A percentile compares a stretch with the other conserved stretches of the same genome.
phyloP scores from a whole-genome alignment of 2,113 vertebrate genomes.

The human region DNA sequence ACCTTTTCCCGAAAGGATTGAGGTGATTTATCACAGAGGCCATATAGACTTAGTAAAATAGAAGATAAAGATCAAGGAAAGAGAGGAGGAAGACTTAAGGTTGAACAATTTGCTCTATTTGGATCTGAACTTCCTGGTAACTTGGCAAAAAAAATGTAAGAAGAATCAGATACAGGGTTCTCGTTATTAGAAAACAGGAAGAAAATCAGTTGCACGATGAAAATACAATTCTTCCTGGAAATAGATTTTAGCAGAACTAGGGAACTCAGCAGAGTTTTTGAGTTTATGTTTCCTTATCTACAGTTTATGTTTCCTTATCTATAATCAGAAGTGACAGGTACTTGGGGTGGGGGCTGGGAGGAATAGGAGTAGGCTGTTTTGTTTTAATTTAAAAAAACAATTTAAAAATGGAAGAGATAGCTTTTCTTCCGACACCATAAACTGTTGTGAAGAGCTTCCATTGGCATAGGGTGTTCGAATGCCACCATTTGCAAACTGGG shows the following conservation, averaged over 20 bases:
- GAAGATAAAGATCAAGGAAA: slow-evolving; percentile 50
- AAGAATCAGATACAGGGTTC: neutral
- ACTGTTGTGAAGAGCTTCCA: neutral
- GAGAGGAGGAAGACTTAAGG: neutral
- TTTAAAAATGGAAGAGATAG: neutral
- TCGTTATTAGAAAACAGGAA: neutral
- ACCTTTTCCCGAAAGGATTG: neutral
- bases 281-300: neutral
- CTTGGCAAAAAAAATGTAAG: neutral
- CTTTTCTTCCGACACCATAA: neutral
- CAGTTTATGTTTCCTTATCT: neutral
- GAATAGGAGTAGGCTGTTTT: neutral
- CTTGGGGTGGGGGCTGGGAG: neutral
- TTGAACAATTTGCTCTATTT: neutral
- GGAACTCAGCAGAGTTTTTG: too few species aligned
- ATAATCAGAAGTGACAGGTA: neutral
- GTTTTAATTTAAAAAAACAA: neutral
- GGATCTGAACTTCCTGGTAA: neutral
- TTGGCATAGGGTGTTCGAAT: rapidly evolving
- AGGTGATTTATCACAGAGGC: neutral
- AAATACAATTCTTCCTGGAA: neutral
- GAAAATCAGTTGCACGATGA: neutral
- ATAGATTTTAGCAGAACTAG: neutral
- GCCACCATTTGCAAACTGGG: neutral
- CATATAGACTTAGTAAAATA: neutral